Evolutionary conservation across 2,888 invertebrate genomes (phyloP), one percentile per base, ranked within the genome.

Genomic region (Latrodectus elegans): DNA sequence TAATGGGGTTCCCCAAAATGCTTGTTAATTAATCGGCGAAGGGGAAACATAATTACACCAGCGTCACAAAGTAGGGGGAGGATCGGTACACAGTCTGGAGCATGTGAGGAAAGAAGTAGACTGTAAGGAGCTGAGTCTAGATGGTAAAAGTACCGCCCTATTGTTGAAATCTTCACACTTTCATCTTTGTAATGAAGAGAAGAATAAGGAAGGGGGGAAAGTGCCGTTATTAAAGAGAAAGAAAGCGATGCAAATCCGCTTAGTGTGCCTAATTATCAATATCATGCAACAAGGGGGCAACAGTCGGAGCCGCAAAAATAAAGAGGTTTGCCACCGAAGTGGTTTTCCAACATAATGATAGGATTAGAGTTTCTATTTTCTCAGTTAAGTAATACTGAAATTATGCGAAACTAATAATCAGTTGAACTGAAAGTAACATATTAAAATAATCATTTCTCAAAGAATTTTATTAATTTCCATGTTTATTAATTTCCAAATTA

Each of bases 11-110:
- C 51, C 73, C 73, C 12, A 81, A 81, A 81, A 81, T 55, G 52
- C 64, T 52, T 51, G 73, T 51, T 73, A 81, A 81, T 81, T 81
- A 81, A 81, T 81, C 67, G 73, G 73, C 81, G 67, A 67, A 68
- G n/a, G 74, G 74, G 26, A 74, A 74, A 81, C 53, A 67, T 74
- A 81, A 81, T 81, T 81, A 81, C 74, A 15, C 15, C 67, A 72
- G 22, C 51, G n/a, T 10, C 72, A 51, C 51, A 68, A 26, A 22
- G 67, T 17, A 17, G 67, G 67, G 26, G 67, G 22, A 22, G 26
- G 67, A 26, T 12, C 15, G 22, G 67, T 17, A 17, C n/a, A 22
- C n/a, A 8, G 26, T 12, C 15, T 17, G n/a, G 8, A 17, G 67
- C 22, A 22, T 12, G 17, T 12, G 67, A 68, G 22, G 67, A 12